phyloP scores from a whole-genome alignment of 1,140 invertebrate genomes.

The Drosophila ananassae region DNA sequence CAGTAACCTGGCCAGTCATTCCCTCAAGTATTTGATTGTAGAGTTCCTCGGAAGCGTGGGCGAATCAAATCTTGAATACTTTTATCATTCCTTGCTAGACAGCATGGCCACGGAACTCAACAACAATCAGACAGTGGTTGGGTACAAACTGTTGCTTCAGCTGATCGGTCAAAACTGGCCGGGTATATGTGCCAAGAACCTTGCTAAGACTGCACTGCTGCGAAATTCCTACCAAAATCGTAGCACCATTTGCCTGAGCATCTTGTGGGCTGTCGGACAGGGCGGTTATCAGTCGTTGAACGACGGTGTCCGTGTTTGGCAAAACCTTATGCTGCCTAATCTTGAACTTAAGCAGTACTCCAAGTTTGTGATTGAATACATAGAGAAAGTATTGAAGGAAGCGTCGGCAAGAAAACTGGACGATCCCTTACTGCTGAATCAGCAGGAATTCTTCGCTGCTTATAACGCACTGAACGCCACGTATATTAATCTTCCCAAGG shows the following conservation, averaged over 20 bases:
- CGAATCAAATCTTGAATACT: constrained; percentile 85
- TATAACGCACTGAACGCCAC: constrained; percentile 82
- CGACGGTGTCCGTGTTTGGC: constrained; percentile 91
- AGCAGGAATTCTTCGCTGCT: constrained; percentile 83
- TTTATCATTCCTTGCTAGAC: constrained; percentile 86
- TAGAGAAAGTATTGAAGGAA: constrained; percentile 86
- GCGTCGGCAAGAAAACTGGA: constrained; percentile 51
- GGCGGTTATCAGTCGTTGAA: constrained; percentile 88
- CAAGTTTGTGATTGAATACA: constrained; percentile 88
- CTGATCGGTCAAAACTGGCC: constrained; percentile 88
- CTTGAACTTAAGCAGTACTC: constrained; percentile 90
- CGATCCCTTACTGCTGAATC: constrained; percentile 52
- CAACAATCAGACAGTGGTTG: constrained; percentile 85
- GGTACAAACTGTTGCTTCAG: constrained; percentile 89
- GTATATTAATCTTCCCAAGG: constrained; percentile 74
- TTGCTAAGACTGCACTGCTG: constrained; percentile 87
- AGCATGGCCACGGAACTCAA: constrained; percentile 85
- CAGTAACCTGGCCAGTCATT: constrained; percentile 58
- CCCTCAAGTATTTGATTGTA: constrained; percentile 50
- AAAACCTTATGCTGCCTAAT: constrained; percentile 91
- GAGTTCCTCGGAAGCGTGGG: constrained; percentile 84
- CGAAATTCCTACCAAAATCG: constrained; percentile 92
- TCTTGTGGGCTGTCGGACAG: constrained; percentile 92
- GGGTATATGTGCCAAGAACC: constrained; percentile 86
- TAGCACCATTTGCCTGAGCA: constrained; percentile 89